Percentiles rank a stretch among this genome's conserved stretches.
These are phyloP conservation scores for Pempheris klunzingeri DNA, from an alignment of 2,797 vertebrate genomes.

Conservation along the genomic window DNA sequence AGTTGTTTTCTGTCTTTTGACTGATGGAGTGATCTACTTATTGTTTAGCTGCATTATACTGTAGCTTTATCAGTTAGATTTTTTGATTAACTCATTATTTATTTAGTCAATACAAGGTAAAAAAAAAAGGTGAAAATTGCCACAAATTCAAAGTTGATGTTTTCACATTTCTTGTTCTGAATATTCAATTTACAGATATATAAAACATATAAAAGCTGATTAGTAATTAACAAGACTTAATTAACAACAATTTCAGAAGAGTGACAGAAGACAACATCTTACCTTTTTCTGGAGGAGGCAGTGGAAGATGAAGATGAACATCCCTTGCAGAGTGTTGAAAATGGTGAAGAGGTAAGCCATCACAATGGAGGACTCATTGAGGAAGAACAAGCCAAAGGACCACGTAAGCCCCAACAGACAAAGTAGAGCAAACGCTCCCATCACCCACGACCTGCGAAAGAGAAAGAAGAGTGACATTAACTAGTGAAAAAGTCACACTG, in stretches of 20 bases:
- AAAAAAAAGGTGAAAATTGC: background rate
- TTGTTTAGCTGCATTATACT: background rate
- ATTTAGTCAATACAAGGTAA: too few species aligned
- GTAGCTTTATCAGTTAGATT: background rate
- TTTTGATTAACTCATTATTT: background rate
- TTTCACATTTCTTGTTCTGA: background rate
- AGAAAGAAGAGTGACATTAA: slow-evolving; percentile 11
- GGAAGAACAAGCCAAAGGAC: slow-evolving; percentile 96
- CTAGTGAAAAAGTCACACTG: background rate
- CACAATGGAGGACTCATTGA: slow-evolving; percentile 96
- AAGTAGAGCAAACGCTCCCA: slow-evolving; percentile 95
- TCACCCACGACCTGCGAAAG: slow-evolving; percentile 94
- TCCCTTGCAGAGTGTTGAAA: slow-evolving; percentile 98
- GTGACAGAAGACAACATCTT: slow-evolving; percentile 57
- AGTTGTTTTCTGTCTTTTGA: background rate
- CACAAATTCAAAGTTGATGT: background rate
- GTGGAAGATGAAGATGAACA: slow-evolving; percentile 99
- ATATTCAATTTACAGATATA: background rate
- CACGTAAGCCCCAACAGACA: slow-evolving; percentile 96
- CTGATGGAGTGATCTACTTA: background rate
- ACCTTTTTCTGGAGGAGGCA: slow-evolving; percentile 99
- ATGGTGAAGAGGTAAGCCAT: slow-evolving; percentile 99
- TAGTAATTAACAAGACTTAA: too few species aligned
- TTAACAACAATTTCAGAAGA: background rate
- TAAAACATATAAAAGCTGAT: too few species aligned